These are phyloP conservation scores for Choloepus didactylus DNA, from an alignment of 2,797 vertebrate species.

Conservation along the genomic window DNA sequence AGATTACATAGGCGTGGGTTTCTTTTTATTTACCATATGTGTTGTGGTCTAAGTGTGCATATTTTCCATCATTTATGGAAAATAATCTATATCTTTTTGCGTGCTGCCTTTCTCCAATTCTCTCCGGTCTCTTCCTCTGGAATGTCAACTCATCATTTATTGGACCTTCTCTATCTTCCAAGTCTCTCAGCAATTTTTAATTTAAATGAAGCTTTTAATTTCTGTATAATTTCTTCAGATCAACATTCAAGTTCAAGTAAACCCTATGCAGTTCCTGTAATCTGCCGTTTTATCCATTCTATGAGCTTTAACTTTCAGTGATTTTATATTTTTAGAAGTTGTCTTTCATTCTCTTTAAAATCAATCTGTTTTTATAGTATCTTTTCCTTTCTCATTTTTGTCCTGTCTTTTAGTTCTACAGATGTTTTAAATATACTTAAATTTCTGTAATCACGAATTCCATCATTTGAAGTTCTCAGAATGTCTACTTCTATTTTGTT, in stretches of 20 bases:
- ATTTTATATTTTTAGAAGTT: not conserved
- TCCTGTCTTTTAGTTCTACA: not conserved
- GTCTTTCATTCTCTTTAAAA: not conserved
- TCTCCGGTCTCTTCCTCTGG: not conserved
- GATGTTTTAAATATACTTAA: not conserved
- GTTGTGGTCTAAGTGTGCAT: not conserved
- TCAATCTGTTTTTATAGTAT: not conserved
- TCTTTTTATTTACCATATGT: not conserved
- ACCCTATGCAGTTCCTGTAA: too few relatives aligned
- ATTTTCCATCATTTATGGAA: not conserved
- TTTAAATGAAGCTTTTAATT: not conserved
- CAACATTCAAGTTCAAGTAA: not conserved
- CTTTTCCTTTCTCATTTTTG: not conserved
- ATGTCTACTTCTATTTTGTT: not conserved
- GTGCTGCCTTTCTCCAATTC: not conserved
- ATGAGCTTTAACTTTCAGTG: not conserved
- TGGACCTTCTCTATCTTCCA: not conserved
- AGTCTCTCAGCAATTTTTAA: not conserved
- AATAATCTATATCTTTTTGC: not conserved
- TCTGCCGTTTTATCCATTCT: not conserved
- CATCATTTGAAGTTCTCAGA: not conserved
- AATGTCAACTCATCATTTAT: not conserved
- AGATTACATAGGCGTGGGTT: fast-evolving
- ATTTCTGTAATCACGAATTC: not conserved
- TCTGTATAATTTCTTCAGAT: not conserved